A percentile compares a stretch with the other conserved stretches of the same genome.
phyloP scores from a whole-genome alignment of 1,140 invertebrate genomes.

The Galendromus occidentalis region DNA sequence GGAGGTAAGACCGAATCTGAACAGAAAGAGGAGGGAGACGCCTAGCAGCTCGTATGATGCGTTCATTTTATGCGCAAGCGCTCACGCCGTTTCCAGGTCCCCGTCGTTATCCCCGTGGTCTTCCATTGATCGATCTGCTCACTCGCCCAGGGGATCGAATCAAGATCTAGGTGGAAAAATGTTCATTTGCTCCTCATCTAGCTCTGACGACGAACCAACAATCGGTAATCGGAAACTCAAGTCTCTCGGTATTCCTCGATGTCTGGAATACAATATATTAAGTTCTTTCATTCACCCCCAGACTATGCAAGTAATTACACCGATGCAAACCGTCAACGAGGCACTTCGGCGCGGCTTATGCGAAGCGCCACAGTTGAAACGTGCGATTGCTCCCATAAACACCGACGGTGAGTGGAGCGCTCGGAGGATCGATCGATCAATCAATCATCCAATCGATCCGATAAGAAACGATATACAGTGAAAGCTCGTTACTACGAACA shows the following conservation, averaged over 20 bases:
- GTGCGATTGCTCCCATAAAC: constrained; percentile 10
- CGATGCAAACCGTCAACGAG: background rate
- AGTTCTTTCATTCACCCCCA: background rate
- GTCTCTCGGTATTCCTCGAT: too few species aligned
- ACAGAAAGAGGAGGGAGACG: too few species aligned
- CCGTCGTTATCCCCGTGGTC: constrained; percentile 2
- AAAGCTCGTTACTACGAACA: too few species aligned
- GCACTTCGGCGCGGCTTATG: background rate
- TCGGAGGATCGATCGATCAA: too few species aligned
- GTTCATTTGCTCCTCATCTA: constrained; percentile 8
- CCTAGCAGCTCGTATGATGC: too few species aligned
- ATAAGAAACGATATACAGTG: too few species aligned
- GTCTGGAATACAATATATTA: background rate
- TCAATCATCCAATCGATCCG: too few species aligned
- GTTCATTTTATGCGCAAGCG: too few species aligned
- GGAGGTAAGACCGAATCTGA: background rate
- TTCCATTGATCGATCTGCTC: background rate
- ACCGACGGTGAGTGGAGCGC: background rate
- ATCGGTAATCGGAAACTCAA: background rate
- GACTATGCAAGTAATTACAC: constrained; percentile 9
- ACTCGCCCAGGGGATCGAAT: background rate
- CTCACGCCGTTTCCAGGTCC: background rate
- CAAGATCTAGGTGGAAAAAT: constrained; percentile 5
- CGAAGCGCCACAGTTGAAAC: constrained; percentile 3
- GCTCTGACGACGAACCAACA: background rate